Evolutionary conservation across 2,888 invertebrate species (phyloP), one percentile per base, ranked within the genome.

Genomic region (Hylaea fasciaria): DNA sequence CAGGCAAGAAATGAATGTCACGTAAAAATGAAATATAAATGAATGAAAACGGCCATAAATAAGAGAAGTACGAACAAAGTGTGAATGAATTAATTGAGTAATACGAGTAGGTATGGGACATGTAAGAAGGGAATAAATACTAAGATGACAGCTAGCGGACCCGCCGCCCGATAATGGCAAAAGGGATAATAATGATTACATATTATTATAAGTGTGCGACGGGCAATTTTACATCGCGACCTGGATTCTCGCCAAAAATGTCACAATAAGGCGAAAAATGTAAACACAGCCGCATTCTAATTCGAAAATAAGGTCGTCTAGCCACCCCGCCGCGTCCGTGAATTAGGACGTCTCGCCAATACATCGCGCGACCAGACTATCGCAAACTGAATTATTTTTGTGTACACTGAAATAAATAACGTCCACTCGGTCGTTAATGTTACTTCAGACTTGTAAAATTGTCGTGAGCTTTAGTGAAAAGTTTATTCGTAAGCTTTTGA

Each of bases 241-340:
- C 82, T 89, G 88, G 89, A 86, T 78, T 76, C 66, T 69, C 72
- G 89, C 88, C 90, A 89, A 84, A 83, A 85, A 83, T 89, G 84
- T 84, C 86, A 87, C 86, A 88, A 89, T 87, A 86, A 83, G 81
- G 83, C 81, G 86, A 86, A 86, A 87, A 86, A 88, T 88, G 87
- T 90, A 89, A 90, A 90, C 88, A 89, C 83, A 86, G 84, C 80
- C 87, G 86, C 86, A 90, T 85, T 88, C 86, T 88, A 83, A 85
- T 85, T 85, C 81, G 80, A 88, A 85, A 89, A 87, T 88, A 88
- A 87, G 87, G 87, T 87, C 83, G 86, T 83, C 83, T 82, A 76
- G 85, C 81, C 84, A 85, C 83, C 69, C 73, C 73, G 64, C 58
- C 64, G 53, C 78, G 79, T 74, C 74, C 77, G 71, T 78, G 77